Base-by-base conservation (phyloP, 2,797 vertebrate genomes). In the Sebastes reedi region DNA sequence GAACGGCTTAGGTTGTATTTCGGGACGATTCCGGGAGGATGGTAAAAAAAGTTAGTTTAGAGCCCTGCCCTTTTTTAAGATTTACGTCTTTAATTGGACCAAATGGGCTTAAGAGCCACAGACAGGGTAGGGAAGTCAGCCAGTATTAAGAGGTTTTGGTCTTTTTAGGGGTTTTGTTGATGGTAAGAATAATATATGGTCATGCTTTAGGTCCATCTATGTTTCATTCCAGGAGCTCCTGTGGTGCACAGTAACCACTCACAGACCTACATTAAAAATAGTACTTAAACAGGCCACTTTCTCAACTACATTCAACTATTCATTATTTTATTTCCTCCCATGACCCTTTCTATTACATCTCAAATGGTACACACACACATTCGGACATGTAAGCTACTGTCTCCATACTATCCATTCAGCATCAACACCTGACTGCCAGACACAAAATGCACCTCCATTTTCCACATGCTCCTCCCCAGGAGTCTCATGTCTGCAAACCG, bases 401-500 rank as follows among this genome's bases (percentile, higher is more conserved):
- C 16, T 36, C 39, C 8, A 4, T 34, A 9, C 56, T 27, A 59
- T 73, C 62, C 67, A 67, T 36, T 24, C 16, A 12, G n/a, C 59
- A 58, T 54, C 30, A 36, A 59, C 67, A 79, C 22, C 32, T 54
- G 65, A 83, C 50, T 77, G 27, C 64, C 42, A 70, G 56, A 7
- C 61, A 67, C 54, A 73, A 61, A 69, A 79, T 78, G 1, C 29
- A 61, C 82, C 60, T 80, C 59, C 3, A 46, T 79, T 64, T 70
- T 32, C 59, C 34, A 9, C 10, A 55, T 2, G 66, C 59, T 67
- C 55, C 72, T 87, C 73, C 67, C 67, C 61, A 11, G 68, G 71
- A 86, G 81, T 59, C 72, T 62, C 62, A 12, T 67, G 71, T 78
- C 82, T 87, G 77, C 79, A 91, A 84, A 77, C 83, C 61, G 76